Percentiles rank a stretch among this genome's conserved stretches.
Conservation (phyloP, 2,113 vertebrate genomes). For the Boulengeromyrus knoepffleri region DNA sequence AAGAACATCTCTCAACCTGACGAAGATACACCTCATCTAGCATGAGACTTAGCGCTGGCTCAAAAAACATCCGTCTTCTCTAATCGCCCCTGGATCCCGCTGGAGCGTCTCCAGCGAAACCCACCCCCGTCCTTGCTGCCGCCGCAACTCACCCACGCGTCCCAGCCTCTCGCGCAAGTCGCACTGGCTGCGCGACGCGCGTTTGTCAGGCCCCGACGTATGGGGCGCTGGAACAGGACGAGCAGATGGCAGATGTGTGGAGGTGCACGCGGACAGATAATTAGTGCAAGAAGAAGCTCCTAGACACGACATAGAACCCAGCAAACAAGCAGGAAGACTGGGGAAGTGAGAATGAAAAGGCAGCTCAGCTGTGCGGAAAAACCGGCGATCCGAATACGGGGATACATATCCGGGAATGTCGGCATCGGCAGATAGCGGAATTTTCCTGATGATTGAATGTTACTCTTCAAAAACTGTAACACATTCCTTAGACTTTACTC, state of each 20-base stretch:
- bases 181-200: not conserved
- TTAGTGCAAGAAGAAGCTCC: slow-evolving; percentile 14
- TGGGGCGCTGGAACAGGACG: not conserved
- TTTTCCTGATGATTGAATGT: not conserved
- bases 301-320: not conserved
- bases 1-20: not conserved
- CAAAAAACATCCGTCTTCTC: not conserved
- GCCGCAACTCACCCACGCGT: not conserved
- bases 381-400: not conserved
- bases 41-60: not conserved
- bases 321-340: not conserved
- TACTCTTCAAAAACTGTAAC: not conserved
- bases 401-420: not conserved
- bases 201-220: not conserved
- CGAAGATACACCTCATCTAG: not conserved
- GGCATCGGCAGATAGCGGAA: not conserved
- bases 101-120: not conserved
- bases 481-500: not conserved
- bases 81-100: not conserved
- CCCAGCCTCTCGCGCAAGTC: not conserved
- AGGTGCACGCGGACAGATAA: not conserved
- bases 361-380: not conserved
- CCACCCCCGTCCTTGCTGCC: too few relatives aligned
- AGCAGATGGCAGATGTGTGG: slow-evolving; percentile 7
- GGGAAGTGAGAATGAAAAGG: not conserved